These are phyloP conservation scores for Chrysopilus asiliformis DNA, from an alignment of 2,888 invertebrate genomes.

Conservation along the genomic window DNA sequence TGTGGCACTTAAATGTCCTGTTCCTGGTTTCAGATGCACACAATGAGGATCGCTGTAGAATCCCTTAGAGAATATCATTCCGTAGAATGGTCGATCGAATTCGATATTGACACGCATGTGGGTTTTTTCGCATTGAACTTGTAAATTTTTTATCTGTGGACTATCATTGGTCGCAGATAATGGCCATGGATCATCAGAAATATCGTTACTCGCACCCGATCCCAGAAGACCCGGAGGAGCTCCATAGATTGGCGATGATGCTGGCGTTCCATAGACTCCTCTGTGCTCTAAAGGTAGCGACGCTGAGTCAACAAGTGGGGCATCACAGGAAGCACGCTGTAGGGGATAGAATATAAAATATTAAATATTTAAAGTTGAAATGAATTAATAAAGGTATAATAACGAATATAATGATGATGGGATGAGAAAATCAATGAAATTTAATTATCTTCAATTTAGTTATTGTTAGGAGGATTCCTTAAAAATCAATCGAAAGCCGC, in stretches of 20 bases:
- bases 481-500: too few species aligned
- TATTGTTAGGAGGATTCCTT: too few species aligned
- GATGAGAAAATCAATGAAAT: too few species aligned
- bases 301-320: constrained; percentile 64
- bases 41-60: constrained; percentile 86
- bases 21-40: constrained; percentile 81
- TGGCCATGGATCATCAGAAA: constrained; percentile 77
- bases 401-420: too few species aligned
- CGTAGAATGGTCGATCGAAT: constrained; percentile 89
- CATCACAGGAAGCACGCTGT: constrained; percentile 64
- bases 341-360: constrained; percentile 22
- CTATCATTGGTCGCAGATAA: constrained; percentile 70
- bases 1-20: constrained; percentile 80
- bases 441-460: too few species aligned
- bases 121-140: constrained; percentile 91
- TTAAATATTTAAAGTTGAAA: not conserved
- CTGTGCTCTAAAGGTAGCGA: constrained; percentile 70
- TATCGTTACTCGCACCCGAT: constrained; percentile 31
- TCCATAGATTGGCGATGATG: constrained; percentile 38
- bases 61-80: constrained; percentile 92
- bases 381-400: not conserved
- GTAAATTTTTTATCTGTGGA: constrained; percentile 83
- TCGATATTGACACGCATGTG: constrained; percentile 92
- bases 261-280: constrained; percentile 59
- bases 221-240: constrained; percentile 25